phyloP scores from a whole-genome alignment of 2,888 invertebrate species.

The Sipunculus nudus region DNA sequence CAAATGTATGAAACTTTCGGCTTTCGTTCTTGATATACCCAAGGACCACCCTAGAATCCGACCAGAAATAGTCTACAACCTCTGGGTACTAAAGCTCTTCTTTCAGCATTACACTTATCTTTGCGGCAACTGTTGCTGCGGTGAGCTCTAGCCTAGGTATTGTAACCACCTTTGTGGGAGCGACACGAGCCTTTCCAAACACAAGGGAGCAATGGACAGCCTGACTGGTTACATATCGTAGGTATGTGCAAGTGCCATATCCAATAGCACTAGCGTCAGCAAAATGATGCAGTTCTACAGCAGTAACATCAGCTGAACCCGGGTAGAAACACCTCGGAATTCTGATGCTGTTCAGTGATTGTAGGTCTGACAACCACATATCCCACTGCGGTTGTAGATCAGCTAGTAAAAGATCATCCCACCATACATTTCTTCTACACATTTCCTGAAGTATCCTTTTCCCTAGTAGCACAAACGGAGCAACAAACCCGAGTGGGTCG shows the following conservation, averaged over 20 bases:
- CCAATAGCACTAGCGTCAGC: slow-evolving; percentile 21
- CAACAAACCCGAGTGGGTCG: slow-evolving; percentile 62
- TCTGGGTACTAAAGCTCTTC: slow-evolving; percentile 12
- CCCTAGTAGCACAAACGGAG: slow-evolving; percentile 54
- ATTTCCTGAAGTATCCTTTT: slow-evolving; percentile 14
- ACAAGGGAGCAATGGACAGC: slow-evolving; percentile 20
- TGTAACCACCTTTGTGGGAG: slow-evolving; percentile 14
- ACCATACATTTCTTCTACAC: not conserved
- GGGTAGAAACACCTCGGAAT: not conserved
- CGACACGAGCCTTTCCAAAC: slow-evolving; percentile 17
- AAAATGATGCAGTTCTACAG: slow-evolving; percentile 23
- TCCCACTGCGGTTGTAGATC: slow-evolving; percentile 8
- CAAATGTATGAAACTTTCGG: slow-evolving; percentile 44
- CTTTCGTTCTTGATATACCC: slow-evolving; percentile 31
- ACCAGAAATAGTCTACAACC: slow-evolving; percentile 24
- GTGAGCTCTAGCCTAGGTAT: slow-evolving; percentile 27
- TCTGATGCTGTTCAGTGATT: not conserved
- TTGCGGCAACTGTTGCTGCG: slow-evolving; percentile 15
- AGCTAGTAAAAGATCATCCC: slow-evolving; percentile 16
- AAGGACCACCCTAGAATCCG: slow-evolving; percentile 22
- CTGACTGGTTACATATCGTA: not conserved
- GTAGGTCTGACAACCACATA: slow-evolving; percentile 1
- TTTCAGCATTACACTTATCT: slow-evolving; percentile 12
- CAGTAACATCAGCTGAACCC: not conserved
- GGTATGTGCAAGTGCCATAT: slow-evolving; percentile 22